These are phyloP conservation scores for Brachylomia viminalis DNA, from an alignment of 2,888 invertebrate species.

Conservation along the genomic window DNA sequence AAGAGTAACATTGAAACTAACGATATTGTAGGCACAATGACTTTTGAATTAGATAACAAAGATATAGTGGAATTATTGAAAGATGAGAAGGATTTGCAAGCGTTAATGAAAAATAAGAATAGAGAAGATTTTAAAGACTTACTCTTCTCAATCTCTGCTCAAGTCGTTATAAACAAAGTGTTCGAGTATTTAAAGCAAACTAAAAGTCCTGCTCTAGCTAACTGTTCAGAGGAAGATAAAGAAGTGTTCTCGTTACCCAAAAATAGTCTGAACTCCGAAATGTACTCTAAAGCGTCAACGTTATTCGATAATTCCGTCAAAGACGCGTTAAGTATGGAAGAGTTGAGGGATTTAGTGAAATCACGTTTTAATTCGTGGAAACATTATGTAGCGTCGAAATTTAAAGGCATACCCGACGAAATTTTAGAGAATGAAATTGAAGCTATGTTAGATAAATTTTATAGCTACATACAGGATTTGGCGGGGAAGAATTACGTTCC, in stretches of 20 bases:
- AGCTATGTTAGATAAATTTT: conserved; percentile 83
- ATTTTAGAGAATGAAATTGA: conserved; percentile 83
- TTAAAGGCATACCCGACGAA: conserved; percentile 82
- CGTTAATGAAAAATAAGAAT: conserved; percentile 78
- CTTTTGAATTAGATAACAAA: conserved; percentile 83
- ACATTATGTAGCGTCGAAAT: conserved; percentile 79
- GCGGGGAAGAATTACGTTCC: conserved; percentile 73
- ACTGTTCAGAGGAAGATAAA: conserved; percentile 80
- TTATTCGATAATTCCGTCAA: conserved; percentile 85
- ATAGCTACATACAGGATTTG: conserved; percentile 82
- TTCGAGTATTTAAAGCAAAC: conserved; percentile 84
- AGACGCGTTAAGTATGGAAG: conserved; percentile 83
- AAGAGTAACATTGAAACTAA: conserved; percentile 77
- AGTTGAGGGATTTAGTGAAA: conserved; percentile 79
- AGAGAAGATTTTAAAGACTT: conserved; percentile 84
- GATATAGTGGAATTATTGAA: conserved; percentile 80
- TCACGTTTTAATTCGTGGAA: conserved; percentile 84
- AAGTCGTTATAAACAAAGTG: conserved; percentile 85
- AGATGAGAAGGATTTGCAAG: conserved; percentile 82
- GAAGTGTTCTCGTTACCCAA: conserved; percentile 77
- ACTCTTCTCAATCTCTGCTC: conserved; percentile 83
- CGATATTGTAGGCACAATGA: conserved; percentile 80
- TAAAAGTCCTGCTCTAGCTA: conserved; percentile 80
- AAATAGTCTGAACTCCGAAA: conserved; percentile 78
- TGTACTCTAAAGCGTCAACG: conserved; percentile 80